Percentiles rank a stretch among this genome's conserved stretches.
phyloP scores from a whole-genome alignment of 2,113 vertebrate species.

The Vulpes ferrilata region DNA sequence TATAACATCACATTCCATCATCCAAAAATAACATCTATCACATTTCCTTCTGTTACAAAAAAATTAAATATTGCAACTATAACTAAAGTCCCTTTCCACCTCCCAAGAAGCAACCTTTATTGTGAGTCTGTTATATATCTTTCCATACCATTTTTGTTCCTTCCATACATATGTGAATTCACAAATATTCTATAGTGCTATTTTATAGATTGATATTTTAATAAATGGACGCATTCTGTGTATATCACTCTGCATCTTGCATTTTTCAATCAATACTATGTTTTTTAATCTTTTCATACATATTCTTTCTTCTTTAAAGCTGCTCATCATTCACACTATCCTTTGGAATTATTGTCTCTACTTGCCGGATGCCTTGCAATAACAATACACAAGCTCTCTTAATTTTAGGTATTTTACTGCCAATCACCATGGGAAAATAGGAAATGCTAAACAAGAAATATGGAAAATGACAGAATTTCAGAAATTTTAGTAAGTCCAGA shows the following conservation, averaged over 20 bases:
- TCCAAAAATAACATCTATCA: conserved; percentile 29
- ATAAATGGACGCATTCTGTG: neutral
- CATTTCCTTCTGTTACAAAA: conserved; percentile 62
- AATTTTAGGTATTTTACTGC: conserved; percentile 10
- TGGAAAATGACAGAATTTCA: conserved; percentile 8
- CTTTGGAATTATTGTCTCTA: neutral
- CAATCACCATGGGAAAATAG: neutral
- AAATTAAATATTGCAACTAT: conserved; percentile 44
- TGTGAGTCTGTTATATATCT: neutral
- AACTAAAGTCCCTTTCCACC: neutral
- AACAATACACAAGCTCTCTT: neutral
- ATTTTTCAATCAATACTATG: conserved; percentile 2
- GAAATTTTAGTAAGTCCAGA: conserved; percentile 3
- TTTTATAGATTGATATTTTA: conserved; percentile 53
- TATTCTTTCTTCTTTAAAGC: neutral
- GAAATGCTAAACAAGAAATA: neutral
- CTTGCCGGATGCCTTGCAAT: neutral
- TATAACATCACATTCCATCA: neutral
- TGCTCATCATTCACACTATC: neutral
- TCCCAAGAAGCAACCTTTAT: neutral
- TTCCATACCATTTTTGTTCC: neutral
- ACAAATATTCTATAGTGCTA: neutral
- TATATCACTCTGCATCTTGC: neutral
- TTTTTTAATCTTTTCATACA: conserved; percentile 36
- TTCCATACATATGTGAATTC: neutral